These are phyloP conservation scores for Strigops habroptila DNA, from an alignment of 2,113 vertebrate genomes.

Conservation along the genomic window DNA sequence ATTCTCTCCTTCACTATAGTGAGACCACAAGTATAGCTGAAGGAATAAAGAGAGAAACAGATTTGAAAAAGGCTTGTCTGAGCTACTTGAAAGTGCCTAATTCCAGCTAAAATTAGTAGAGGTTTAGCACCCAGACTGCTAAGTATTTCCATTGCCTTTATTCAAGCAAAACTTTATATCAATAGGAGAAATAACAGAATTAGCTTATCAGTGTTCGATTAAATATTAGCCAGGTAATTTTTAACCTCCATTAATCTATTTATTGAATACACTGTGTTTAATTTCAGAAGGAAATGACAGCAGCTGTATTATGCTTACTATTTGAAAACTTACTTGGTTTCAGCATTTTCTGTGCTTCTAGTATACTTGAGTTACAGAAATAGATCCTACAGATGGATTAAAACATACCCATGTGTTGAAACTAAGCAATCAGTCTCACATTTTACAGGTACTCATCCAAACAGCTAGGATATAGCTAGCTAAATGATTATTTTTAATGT, in stretches of 20 bases:
- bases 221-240: conserved; percentile 1
- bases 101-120: neutral
- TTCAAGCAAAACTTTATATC: neutral
- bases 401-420: conserved; percentile 54
- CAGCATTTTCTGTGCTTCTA: conserved; percentile 27
- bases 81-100: neutral
- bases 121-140: neutral
- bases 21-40: neutral
- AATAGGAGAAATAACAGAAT: neutral
- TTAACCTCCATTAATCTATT: neutral
- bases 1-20: neutral
- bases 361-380: conserved; percentile 47
- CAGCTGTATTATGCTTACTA: conserved; percentile 17
- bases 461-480: conserved; percentile 22
- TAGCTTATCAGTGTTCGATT: neutral
- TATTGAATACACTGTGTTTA: neutral
- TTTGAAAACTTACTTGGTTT: conserved; percentile 48
- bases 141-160: neutral
- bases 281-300: neutral
- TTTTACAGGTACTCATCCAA: conserved; percentile 61
- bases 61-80: neutral
- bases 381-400: conserved; percentile 57
- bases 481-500: conserved; percentile 56
- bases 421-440: conserved; percentile 28
- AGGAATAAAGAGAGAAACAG: neutral